Evolutionary conservation across 2,113 vertebrate genomes (phyloP), one percentile per base, ranked within the genome.

Genomic region (Prunella himalayana): DNA sequence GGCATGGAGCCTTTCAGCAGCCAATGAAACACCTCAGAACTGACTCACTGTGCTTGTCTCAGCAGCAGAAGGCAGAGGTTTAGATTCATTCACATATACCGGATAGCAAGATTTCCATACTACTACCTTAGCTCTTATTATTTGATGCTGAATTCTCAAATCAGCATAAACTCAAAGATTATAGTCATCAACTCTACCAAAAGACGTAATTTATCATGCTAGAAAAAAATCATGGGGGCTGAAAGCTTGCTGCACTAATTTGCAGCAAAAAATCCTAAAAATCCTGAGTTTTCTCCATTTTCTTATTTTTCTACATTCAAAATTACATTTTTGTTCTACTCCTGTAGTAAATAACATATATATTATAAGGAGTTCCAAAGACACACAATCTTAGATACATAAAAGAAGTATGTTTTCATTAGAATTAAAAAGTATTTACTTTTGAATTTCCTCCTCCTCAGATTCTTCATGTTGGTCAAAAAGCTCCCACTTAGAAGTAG

Each of bases 401-500:
- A 90, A 94, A 78, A 51, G 15, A 2, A 76, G 1, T 13, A 49
- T 10, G 11, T 35, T 88, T 83, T 83, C 27, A 78, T 75, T 13
- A 78, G 22, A 88, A 79, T 65, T 13, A 82, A 53, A 30, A 65
- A 47, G 88, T 86, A 95, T 85, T 97, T 98, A 99, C 98, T 98
- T 99, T 93, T 98, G 99, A 97, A 98, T 98, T 98, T 98, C 98
- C 42, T 98, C 98, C 79, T 98, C 98, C 80, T 99, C 98, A 75
- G 98, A 98, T 96, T 99, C 99, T 90, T 99, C 99, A 41, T 99
- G 99, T 91, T 98, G 98, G 92, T 99, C 99, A 98, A 99, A 99
- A 57, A 98, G 92, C 88, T 99, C 99, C 99, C 99, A 99, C 94
- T 99, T 99, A 39, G 99, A 99, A 81, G 99, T 99, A 35, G 99